These are phyloP conservation scores for Fistularia tabacaria DNA, from an alignment of 2,797 vertebrate genomes.

Conservation along the genomic window DNA sequence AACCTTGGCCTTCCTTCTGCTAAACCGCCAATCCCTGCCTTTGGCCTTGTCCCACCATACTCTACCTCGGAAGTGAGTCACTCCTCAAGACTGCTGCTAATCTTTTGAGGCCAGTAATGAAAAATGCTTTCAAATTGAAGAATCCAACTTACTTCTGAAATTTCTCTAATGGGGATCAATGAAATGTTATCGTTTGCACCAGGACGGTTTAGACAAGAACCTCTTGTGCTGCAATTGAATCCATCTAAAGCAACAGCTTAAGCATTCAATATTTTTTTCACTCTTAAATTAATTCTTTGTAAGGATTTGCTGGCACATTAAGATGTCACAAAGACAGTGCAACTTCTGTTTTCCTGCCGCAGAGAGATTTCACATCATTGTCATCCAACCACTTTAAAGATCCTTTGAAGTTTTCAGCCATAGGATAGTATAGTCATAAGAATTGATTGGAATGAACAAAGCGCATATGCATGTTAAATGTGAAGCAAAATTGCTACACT, in stretches of 20 bases:
- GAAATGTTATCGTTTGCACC: background rate
- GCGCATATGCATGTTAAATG: conserved; percentile 13
- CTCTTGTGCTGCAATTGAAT: too few species aligned
- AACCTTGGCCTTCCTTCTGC: conserved; percentile 75
- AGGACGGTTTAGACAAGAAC: background rate
- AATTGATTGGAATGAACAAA: conserved; percentile 10
- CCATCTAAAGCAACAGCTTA: too few species aligned
- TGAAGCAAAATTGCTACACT: background rate
- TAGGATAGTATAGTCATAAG: conserved; percentile 3
- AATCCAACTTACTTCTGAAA: background rate
- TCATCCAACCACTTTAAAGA: conserved; percentile 10
- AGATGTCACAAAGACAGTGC: background rate
- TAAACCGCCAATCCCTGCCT: conserved; percentile 77
- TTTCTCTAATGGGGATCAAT: too few species aligned
- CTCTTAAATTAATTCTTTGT: background rate
- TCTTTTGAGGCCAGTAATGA: conserved; percentile 1
- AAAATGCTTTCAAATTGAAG: background rate
- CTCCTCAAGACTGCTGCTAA: background rate
- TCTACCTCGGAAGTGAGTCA: conserved; percentile 88
- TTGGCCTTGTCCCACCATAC: conserved; percentile 62
- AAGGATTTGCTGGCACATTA: background rate
- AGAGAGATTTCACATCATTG: conserved; percentile 8
- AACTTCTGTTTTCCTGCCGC: background rate
- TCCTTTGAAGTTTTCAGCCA: conserved; percentile 11
- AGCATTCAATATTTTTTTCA: too few species aligned